Evolutionary conservation across 2,113 vertebrate species (phyloP), one percentile per base, ranked within the genome.

Genomic region (Glaucomys volans): DNA sequence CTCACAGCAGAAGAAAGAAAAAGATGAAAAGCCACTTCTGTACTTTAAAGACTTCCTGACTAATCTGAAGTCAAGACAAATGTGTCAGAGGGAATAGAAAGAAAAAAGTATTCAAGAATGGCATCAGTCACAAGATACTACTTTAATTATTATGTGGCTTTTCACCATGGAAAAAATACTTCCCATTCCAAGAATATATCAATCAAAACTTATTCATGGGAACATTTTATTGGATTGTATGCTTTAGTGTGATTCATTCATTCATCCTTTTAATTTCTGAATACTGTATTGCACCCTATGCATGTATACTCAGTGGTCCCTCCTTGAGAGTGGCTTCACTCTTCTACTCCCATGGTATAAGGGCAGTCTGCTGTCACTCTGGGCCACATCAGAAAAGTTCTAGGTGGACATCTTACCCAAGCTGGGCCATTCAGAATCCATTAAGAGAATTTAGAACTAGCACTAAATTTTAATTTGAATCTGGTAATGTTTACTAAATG

Each of bases 81-180:
- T 66, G 89, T 30, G 92, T 30, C 6, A 72, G 30, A 84, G 44
- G 20, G 37, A 12, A 87, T 64, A 54, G 18, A 80, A 76, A 4
- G 47, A 75, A 91, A 84, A 64, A 66, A 35, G 9, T 66, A 84
- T 94, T 32, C 26, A 57, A 72, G 64, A 84, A 88, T 54, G 62
- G 52, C 42, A 37, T 79, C 30, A 79, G 7, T 64, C 44, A 59
- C 2, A 54, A 71, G 18, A 72, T 52, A 66, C 5, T 88, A 30
- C 37, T 77, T 40, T 92, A 72, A 72, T 82, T 64, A 64, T 91
- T 54, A 72, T 88, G 40, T 83, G 82, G n/a, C 50, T 69, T 82
- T 32, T 87, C 62, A 80, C 13, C 22, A 76, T 2, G 50, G 17
- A 12, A 42, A 72, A 71, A 81, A 37, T 67, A 47, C n/a, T 91